These are phyloP conservation scores for Tyria jacobaeae DNA, from an alignment of 2,888 invertebrate species.

Conservation along the genomic window DNA sequence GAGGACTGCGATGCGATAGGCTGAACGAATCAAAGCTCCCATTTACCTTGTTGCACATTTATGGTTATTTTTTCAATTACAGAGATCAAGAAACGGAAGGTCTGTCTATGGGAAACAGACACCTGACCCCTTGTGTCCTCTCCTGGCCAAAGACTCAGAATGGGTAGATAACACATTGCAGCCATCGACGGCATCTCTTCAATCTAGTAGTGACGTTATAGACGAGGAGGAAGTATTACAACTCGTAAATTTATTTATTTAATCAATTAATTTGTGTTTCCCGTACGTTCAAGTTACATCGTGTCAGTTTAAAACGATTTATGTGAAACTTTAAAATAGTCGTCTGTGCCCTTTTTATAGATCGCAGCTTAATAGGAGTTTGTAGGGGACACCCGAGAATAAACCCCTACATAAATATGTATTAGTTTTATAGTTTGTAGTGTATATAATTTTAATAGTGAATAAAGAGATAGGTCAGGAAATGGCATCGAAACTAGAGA, in stretches of 20 bases:
- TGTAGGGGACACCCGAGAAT: neutral
- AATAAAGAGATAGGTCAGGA: no score
- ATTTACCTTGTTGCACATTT: neutral
- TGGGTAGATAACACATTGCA: conserved; percentile 75
- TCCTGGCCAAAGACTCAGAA: conserved; percentile 82
- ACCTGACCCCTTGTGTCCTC: conserved; percentile 60
- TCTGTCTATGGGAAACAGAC: conserved; percentile 37
- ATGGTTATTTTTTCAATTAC: conserved; percentile 6
- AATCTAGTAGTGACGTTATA: conserved; percentile 45
- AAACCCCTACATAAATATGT: no score
- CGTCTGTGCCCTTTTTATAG: neutral
- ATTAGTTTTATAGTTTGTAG: no score
- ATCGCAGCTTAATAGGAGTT: neutral
- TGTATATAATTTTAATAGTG: no score
- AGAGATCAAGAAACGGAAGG: conserved; percentile 51
- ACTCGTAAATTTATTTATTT: conserved; percentile 62
- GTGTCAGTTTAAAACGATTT: neutral
- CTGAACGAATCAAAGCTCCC: no score
- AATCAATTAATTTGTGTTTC: conserved; percentile 1
- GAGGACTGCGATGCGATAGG: no score
- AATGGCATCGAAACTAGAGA: no score
- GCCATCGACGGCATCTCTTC: conserved; percentile 41
- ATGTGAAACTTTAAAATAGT: neutral
- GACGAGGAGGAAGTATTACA: conserved; percentile 73
- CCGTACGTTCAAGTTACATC: neutral